Evolutionary conservation across 2,888 invertebrate genomes (phyloP).

Genomic region (Lasioglossum calceatum): DNA sequence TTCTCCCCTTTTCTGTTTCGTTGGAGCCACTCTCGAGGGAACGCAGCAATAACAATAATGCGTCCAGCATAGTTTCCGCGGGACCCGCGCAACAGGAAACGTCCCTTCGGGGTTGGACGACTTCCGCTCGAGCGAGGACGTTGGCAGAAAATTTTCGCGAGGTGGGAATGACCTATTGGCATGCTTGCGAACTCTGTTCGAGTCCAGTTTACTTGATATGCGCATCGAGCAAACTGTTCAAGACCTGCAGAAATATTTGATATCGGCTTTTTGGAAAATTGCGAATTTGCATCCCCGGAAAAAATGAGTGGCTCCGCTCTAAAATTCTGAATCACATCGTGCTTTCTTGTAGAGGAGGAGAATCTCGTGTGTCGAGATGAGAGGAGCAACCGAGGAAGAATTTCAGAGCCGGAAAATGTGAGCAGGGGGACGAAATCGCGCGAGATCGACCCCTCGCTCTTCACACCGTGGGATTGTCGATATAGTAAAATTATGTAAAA

Average conservation of each 20-base stretch:
- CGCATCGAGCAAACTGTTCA: neutral
- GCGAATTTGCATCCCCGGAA: neutral
- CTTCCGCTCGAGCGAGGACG: slow-evolving; percentile 2
- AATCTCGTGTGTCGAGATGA: neutral
- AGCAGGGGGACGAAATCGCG: neutral
- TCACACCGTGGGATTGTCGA: neutral
- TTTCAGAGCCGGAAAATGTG: neutral
- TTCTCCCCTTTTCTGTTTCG: neutral
- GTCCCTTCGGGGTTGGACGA: neutral
- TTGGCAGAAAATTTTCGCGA: neutral
- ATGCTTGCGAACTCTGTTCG: neutral
- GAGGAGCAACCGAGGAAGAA: neutral
- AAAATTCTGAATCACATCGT: neutral
- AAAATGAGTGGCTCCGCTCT: neutral
- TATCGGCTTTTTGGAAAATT: neutral
- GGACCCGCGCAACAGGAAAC: slow-evolving; percentile 12
- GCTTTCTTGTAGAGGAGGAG: neutral
- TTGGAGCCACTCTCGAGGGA: neutral
- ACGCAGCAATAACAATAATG: slow-evolving; percentile 17
- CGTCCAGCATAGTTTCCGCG: neutral
- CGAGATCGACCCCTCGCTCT: neutral
- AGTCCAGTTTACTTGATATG: neutral
- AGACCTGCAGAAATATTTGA: neutral
- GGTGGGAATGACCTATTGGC: neutral
- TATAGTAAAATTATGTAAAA: slow-evolving; percentile 26